phyloP scores from a whole-genome alignment of 2,888 invertebrate species.

The Heterodera filipjevi region DNA sequence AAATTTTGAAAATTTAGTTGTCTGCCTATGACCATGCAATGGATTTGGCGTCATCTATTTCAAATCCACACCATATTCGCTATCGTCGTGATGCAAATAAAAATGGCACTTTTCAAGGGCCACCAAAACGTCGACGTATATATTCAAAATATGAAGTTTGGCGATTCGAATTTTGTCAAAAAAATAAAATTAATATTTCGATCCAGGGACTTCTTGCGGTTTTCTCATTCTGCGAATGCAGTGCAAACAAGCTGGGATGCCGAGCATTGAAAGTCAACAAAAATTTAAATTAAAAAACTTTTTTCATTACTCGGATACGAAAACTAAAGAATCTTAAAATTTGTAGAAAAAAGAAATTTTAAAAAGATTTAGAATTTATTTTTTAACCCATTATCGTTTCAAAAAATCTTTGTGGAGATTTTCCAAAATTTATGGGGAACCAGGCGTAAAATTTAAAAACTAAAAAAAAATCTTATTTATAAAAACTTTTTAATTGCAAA shows the following conservation, averaged over 20 bases:
- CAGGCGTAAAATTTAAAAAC: no score
- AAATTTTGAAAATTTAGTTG: constrained; percentile 42
- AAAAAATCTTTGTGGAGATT: no score
- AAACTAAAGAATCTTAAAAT: no score
- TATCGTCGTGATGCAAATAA: neutral
- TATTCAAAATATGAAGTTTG: constrained; percentile 37
- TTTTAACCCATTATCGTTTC: no score
- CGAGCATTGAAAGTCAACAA: constrained; percentile 38
- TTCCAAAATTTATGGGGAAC: no score
- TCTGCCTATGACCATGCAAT: constrained; percentile 58
- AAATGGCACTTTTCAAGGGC: neutral
- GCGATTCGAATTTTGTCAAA: neutral
- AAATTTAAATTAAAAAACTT: neutral
- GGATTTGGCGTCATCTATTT: constrained; percentile 15
- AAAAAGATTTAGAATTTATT: neutral
- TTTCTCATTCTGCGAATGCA: constrained; percentile 54
- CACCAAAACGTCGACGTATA: neutral
- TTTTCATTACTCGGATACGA: no score
- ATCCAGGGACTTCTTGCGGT: constrained; percentile 56
- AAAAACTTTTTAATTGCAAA: neutral
- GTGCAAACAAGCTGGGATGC: constrained; percentile 30
- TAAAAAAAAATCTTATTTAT: no score
- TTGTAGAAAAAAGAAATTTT: no score
- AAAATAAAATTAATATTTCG: constrained; percentile 26
- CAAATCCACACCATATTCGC: neutral